Base-by-base conservation (phyloP, 2,888 invertebrate genomes). In the Drosophila incognita region DNA sequence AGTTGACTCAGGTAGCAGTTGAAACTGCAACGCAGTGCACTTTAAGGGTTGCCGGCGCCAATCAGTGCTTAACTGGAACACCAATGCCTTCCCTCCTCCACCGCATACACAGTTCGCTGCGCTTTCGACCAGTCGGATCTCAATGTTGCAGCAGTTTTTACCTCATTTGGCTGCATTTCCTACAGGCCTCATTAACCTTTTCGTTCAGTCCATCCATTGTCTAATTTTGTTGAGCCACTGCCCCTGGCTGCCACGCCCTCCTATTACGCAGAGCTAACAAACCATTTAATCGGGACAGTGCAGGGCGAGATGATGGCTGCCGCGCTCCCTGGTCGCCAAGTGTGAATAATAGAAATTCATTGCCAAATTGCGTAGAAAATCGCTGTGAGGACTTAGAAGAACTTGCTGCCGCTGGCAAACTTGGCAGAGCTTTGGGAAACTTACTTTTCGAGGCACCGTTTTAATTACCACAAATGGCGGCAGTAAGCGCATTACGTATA, bases 321-420 rank as follows among this genome's bases (percentile, higher is more conserved):
- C 57, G 13, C 42, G 35, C 49, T 60, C 57, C 49, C 57, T 57
- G 81, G 65, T 66, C 74, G 68, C 63, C 71, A 63, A 74, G 73
- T 85, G 86, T 73, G 65, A 71, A 83, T 89, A 85, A 85, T 87
- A 87, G 83, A 90, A 88, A 87, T 83, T 83, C 83, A 88, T 87
- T 90, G 89, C 87, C 90, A 90, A 87, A 87, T 90, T 87, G 84
- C 90, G 86, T 83, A 90, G 87, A 90, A 87, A 90, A 90, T 86
- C 73, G 88, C 70, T 72, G 69, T 71, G 69, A 70, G 59, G 62
- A 76, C 60, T 24, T 29, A 70, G 69, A 60, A 61, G 63, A 84
- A 58, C 75, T 69, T 29, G 74, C 56, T 61, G 82, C 80, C 65
- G 51, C 49, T 63, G 73, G 79, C 73, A 72, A 73, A 72, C 69